phyloP scores from a whole-genome alignment of 2,797 vertebrate genomes.

The Enteromius fasciolatus region DNA sequence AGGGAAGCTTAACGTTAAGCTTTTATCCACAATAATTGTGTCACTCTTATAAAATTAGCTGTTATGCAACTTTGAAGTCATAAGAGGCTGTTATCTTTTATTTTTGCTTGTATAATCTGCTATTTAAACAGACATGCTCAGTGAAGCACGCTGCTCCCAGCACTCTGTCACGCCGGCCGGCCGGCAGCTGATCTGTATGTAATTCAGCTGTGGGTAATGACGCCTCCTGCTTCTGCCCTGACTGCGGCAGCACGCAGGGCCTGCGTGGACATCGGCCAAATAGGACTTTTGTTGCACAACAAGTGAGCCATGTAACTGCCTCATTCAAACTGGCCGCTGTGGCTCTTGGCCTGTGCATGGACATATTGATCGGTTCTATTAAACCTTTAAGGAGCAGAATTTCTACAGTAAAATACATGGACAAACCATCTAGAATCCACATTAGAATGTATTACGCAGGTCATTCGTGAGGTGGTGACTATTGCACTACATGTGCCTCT shows the following conservation, averaged over 20 bases:
- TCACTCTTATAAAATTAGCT: conserved; percentile 18
- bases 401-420: neutral
- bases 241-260: conserved; percentile 25
- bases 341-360: neutral
- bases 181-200: neutral
- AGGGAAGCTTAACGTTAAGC: neutral
- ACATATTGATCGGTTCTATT: conserved; percentile 4
- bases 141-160: neutral
- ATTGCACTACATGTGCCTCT: neutral
- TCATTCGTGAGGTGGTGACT: neutral
- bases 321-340: neutral
- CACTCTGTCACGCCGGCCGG: neutral
- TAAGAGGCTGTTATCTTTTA: neutral
- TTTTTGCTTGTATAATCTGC: neutral
- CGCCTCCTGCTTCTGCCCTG: conserved; percentile 23
- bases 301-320: neutral
- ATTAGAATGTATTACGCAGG: neutral
- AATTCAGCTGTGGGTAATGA: conserved; percentile 28
- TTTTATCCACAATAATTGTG: neutral
- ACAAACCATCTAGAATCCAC: neutral
- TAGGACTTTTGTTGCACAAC: conserved; percentile 38
- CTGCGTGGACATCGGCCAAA: conserved; percentile 37
- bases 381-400: neutral
- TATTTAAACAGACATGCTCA: neutral
- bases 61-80: conserved; percentile 16